phyloP scores from a whole-genome alignment of 1,140 invertebrate genomes.

The Hylyphantes graminicola region DNA sequence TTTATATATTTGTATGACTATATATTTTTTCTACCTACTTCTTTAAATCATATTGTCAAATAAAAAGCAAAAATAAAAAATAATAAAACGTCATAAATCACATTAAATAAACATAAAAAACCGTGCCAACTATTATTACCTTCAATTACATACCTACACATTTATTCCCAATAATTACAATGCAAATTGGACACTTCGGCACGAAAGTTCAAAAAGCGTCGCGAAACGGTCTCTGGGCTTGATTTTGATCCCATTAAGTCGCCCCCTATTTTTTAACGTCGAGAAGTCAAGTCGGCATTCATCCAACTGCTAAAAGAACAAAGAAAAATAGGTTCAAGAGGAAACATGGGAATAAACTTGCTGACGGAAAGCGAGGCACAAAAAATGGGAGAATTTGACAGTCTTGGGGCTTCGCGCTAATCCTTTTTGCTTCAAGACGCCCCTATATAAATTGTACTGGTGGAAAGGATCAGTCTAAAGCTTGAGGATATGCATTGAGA shows the following conservation, averaged over 20 bases:
- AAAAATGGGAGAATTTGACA: neutral
- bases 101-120: too few relatives aligned
- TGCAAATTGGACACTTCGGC: slow-evolving; percentile 14
- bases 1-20: too few relatives aligned
- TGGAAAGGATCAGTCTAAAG: too few relatives aligned
- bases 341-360: neutral
- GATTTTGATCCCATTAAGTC: slow-evolving; percentile 47
- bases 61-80: too few relatives aligned
- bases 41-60: too few relatives aligned
- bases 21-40: too few relatives aligned
- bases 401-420: slow-evolving; percentile 29
- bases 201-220: neutral
- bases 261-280: slow-evolving; percentile 1
- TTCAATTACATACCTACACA: slow-evolving; percentile 30
- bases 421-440: slow-evolving; percentile 26
- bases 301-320: slow-evolving; percentile 8
- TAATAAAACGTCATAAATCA: too few relatives aligned
- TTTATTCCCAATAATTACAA: slow-evolving; percentile 20
- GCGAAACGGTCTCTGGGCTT: slow-evolving; percentile 6
- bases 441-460: neutral
- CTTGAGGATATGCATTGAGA: too few relatives aligned
- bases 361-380: neutral
- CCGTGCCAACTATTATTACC: too few relatives aligned
- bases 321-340: neutral
- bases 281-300: slow-evolving; percentile 16